Evolutionary conservation across 2,113 vertebrate genomes (phyloP), one percentile per base, ranked within the genome.

Genomic region (Lasiurus cinereus): DNA sequence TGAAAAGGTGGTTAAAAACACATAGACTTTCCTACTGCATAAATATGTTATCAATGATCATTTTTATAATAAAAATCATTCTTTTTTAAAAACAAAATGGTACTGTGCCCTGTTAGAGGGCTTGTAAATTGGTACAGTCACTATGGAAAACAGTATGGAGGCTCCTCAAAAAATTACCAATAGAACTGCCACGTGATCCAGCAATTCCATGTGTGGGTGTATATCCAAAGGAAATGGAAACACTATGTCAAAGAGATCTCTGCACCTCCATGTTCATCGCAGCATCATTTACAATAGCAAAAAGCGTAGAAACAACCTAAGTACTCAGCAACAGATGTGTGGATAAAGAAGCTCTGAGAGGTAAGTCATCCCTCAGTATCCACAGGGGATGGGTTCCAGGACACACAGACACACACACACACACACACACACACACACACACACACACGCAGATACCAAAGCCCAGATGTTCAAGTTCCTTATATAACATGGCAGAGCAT

Each of bases 21-120:
- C 1, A 11, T 33, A 24, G 21, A 22, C 54, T 76, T 80, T 79
- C 48, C 50, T 46, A 29, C 22, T 72, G 12, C 33, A 54, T 73
- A 56, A 85, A 48, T 73, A 46, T 46, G 7, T 83, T 87, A 48
- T 31, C 43, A 43, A n/a, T 19, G 69, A 54, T 83, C n/a, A 54
- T 59, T 82, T 74, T 77, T 69, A 67, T 93, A 91, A 70, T 82
- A 33, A 69, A 76, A 83, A 22, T n/a, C 24, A 43, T 82, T 93
- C n/a, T 77, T 72, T 62, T 56, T 73, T 1, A 39, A 93, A 92
- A 89, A 48, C 39, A 79, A 69, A 50, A 36, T 69, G n/a, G 50
- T 79, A 48, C 15, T 43, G 8, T 54, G 18, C 16, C 22, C 46
- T 67, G 27, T 54, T 39, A 48, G 11, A 27, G 31, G 13, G 54